Base-by-base conservation (phyloP, 2,888 invertebrate species). In the Acleris laterana region DNA sequence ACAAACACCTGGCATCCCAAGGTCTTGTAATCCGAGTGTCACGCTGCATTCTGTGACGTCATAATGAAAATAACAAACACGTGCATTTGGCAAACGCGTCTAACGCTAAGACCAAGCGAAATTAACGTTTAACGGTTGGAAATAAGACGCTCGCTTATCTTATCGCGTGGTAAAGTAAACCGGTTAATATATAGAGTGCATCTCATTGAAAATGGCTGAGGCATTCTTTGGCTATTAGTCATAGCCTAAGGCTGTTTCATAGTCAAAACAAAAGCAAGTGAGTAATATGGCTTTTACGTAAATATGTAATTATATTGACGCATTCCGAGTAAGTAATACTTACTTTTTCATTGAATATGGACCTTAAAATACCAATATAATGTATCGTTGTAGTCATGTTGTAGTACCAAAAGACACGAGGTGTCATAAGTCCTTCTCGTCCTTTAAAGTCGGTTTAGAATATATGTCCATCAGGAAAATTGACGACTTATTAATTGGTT, bases 141-240 rank as follows among this genome's bases (percentile, higher is more conserved):
- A 7, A 63, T 52, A 52, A 58, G 51, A n/a, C 5, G 3, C 11
- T n/a, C 4, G 44, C 5, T n/a, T 32, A 16, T 52, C 46, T 44
- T 28, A 19, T n/a, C 46, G 32, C 22, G 13, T 7, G 51, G 13
- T n/a, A 28, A 56, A 63, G 38, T 38, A 20, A 58, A 22, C 44
- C 22, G 44, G 44, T 19, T 46, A 51, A 44, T 42, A 19, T 3
- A 4, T 17, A 20, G 16, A 63, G 17, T 64, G 64, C 59, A 63
- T 53, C 49, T 42, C 9, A 25, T 16, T 16, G 44, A 22, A 58
- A 25, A 46, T 46, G 53, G 28, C 32, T 16, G 22, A 11, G 22
- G 48, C 58, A 60, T 64, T 64, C 38, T 64, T 64, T 22, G 22
- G 17, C 25, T 17, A 25, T 64, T 64, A 20, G 64, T 64, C 64